Percentiles rank a stretch among this genome's conserved stretches.
Evolutionary conservation across 2,888 invertebrate species (phyloP).

Genomic region (Plebejus melissa): DNA sequence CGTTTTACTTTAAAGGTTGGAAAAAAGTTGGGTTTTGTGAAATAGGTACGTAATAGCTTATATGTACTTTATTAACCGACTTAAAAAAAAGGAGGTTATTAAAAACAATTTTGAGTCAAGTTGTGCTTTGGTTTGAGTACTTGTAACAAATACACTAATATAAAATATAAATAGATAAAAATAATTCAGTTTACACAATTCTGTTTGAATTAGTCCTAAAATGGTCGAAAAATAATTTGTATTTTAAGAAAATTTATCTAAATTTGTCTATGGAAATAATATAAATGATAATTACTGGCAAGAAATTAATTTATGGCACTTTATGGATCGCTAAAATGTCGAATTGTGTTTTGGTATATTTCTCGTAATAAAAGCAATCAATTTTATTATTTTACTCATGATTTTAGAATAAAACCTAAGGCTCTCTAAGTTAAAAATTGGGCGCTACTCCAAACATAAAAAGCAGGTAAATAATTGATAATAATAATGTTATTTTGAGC

Average conservation of each 20-base stretch:
- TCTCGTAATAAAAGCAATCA: constrained; percentile 61
- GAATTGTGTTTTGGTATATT: constrained; percentile 72
- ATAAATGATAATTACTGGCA: constrained; percentile 2
- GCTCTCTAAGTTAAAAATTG: constrained; percentile 45
- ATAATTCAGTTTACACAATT: too few relatives aligned
- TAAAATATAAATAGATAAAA: too few relatives aligned
- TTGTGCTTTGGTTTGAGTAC: neutral
- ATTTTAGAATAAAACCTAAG: constrained; percentile 45
- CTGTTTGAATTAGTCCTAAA: too few relatives aligned
- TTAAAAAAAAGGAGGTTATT: too few relatives aligned
- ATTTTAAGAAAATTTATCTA: too few relatives aligned
- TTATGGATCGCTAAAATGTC: constrained; percentile 65
- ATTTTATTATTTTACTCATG: constrained; percentile 56
- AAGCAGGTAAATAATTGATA: constrained; percentile 42
- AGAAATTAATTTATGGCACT: constrained; percentile 48
- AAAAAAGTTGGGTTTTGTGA: neutral
- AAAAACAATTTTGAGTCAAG: neutral
- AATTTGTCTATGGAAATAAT: neutral
- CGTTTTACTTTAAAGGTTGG: neutral
- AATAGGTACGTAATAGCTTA: too few relatives aligned
- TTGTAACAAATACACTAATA: too few relatives aligned
- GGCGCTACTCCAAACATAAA: constrained; percentile 37
- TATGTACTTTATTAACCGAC: too few relatives aligned
- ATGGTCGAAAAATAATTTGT: too few relatives aligned
- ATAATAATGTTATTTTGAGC: constrained; percentile 34